Evolutionary conservation across 1,140 invertebrate genomes (phyloP), one percentile per base, ranked within the genome.

Genomic region (Thalassaphorura encarpata): DNA sequence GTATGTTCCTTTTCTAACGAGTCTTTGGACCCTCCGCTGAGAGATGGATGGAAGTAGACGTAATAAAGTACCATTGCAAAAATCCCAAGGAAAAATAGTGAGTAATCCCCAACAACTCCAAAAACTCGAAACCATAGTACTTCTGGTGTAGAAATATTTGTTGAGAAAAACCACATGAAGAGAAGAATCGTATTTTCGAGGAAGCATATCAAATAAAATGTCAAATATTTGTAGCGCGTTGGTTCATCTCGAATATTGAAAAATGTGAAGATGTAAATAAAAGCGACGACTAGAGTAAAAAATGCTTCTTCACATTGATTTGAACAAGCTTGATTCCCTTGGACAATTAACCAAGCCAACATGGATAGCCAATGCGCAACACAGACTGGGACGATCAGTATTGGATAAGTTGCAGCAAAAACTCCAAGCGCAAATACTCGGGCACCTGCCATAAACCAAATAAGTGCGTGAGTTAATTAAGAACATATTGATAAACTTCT

Each of bases 21-120:
- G 24, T 52, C 49, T 23, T 56, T 54, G 24, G 11, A 51, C 16
- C 45, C 19, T 16, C 28, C 59, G 6, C 56, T 52, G 13, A 62
- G 27, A 27, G 61, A 63, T 3, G 75, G 75, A 64, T 77, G 75
- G 52, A 73, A 75, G 58, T 70, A 73, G 33, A 68, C 69, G 60
- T 77, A 77, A 58, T 76, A 77, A 16, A 75, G 58, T 15, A 71
- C 54, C 66, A 77, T 70, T 60, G 74, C 76, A 16, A 66, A 45
- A 29, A 77, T 70, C 5, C 71, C 75, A 28, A 76, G 56, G 18
- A 74, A 66, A 63, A 76, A 77, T 2, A 71, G 60, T 1, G 67
- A 52, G 36, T 62, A 62, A 41, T 62, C 45, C 21, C 54, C 55
- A 5, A 60, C 55, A 3, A 59, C 24, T 26, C 60, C 63, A 23